Conservation (phyloP, 2,797 vertebrate genomes). For the Ispidina lecontei region DNA sequence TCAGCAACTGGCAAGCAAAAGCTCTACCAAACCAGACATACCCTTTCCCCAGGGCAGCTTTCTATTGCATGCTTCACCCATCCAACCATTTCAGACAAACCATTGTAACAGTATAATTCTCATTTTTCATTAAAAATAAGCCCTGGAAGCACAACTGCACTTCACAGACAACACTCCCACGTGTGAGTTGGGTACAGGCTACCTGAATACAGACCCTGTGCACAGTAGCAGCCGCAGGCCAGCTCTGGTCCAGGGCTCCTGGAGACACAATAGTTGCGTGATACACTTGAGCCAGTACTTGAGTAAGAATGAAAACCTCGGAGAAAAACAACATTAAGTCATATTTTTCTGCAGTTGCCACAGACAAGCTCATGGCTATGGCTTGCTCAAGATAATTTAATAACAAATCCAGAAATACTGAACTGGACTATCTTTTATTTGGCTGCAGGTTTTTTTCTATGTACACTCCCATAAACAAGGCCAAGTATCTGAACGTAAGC, state of each 20-base stretch:
- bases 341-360: neutral
- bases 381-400: neutral
- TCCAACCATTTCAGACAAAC: neutral
- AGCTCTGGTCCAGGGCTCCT: neutral
- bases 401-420: neutral
- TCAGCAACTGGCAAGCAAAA: neutral
- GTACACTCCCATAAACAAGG: neutral
- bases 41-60: neutral
- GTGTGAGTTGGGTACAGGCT: rapidly evolving
- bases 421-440: neutral
- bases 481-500: neutral
- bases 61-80: neutral
- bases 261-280: neutral
- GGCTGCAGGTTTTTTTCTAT: neutral
- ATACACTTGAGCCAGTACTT: neutral
- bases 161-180: neutral
- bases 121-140: neutral
- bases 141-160: neutral
- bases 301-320: neutral
- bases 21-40: neutral
- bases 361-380: neutral
- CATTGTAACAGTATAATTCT: neutral
- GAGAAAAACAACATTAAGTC: neutral
- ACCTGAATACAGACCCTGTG: neutral
- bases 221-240: neutral